A percentile compares a stretch with the other conserved stretches of the same genome.
phyloP scores from a whole-genome alignment of 2,888 invertebrate species.

The Drosophila sordidula region DNA sequence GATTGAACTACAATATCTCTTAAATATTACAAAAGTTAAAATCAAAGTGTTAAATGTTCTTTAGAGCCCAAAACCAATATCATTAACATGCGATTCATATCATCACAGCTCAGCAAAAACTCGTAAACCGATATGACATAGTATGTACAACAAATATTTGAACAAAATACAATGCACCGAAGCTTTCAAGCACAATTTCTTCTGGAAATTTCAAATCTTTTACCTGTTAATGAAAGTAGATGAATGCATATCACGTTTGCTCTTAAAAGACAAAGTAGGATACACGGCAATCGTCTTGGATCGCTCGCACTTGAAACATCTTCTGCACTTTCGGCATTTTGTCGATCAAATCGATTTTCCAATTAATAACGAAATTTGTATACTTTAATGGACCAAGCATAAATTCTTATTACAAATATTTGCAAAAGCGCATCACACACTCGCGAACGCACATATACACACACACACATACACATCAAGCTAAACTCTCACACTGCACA shows the following conservation, averaged over 20 bases:
- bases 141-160: constrained; percentile 11
- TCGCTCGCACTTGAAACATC: constrained; percentile 43
- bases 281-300: constrained; percentile 43
- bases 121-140: constrained; percentile 6
- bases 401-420: constrained; percentile 31
- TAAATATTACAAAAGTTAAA: constrained; percentile 8
- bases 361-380: constrained; percentile 33
- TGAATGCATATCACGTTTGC: constrained; percentile 64
- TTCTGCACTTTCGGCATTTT: constrained; percentile 42
- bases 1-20: constrained; percentile 6
- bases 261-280: constrained; percentile 20
- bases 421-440: constrained; percentile 8
- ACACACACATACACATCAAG: constrained; percentile 35
- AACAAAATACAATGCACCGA: constrained; percentile 39
- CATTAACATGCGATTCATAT: constrained; percentile 60
- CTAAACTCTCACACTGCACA: constrained; percentile 57
- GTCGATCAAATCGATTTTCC: constrained; percentile 32
- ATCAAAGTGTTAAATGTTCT: constrained; percentile 32
- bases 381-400: constrained; percentile 70
- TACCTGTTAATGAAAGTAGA: constrained; percentile 33
- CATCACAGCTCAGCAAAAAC: constrained; percentile 51
- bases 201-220: constrained; percentile 30
- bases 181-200: constrained; percentile 41
- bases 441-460: neutral
- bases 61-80: constrained; percentile 36